Base-by-base conservation (phyloP, 2,797 vertebrate genomes). In the Crax fasciolata region DNA sequence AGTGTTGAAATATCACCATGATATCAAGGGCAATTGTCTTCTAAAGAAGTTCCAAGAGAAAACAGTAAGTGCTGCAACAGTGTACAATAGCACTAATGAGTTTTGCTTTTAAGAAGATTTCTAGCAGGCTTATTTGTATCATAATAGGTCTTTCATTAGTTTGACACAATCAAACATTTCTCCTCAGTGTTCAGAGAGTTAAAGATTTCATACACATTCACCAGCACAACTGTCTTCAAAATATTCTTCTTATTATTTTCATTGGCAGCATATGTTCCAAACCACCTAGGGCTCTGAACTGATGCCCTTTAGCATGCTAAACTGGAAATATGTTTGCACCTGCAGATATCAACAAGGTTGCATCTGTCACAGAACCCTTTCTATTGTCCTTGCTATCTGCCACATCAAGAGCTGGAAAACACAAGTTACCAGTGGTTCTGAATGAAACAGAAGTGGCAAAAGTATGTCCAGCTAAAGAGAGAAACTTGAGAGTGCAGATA, bases 1-100 rank as follows among this genome's bases (percentile, higher is more conserved):
- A 92, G 23, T 58, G 55, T 43, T 96, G 93, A 95, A 95, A 96
- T 97, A 97, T 94, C 73, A 91, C 74, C 3, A 10, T 86, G 83
- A 88, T 88, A 96, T 83, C 84, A 93, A 95, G 89, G 88, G 43
- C 20, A 67, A 89, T 48, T 92, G n/a, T 93, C 76, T 96, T 96
- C 72, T 93, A 65, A 83, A 65, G 78, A 96, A 81, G 35, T 48
- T 70, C 58, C 30, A 96, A 67, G n/a, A 81, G 70, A 89, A 97
- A 96, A 93, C 44, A 95, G 77, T 76, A 80, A 87, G 78, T 85
- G 23, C 39, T 63, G 44, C 62, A 92, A 90, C 32, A 72, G 28
- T 17, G 70, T 28, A 70, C 87, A 70, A 71, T 5, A 80, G 3
- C 43, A 52, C 44, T 87, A 92, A 84, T 5, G 19, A 72, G 82